Conservation (phyloP, 2,888 invertebrate genomes). For the Chromoteleia sp. region DNA sequence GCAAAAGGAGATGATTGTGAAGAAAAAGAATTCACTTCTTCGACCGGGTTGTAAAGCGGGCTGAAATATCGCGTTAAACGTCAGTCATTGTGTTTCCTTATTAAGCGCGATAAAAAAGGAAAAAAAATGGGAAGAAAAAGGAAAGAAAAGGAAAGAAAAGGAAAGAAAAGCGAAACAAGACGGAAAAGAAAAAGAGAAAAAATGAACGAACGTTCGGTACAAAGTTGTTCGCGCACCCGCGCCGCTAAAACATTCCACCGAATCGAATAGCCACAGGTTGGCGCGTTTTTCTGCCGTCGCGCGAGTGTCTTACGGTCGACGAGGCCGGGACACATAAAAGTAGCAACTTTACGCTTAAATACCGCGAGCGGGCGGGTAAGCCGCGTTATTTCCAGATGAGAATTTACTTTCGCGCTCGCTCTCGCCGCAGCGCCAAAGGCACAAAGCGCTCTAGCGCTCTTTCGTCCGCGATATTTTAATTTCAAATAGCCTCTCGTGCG, state of each 20-base stretch:
- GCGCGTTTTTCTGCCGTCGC: conserved; percentile 21
- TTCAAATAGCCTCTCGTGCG: conserved; percentile 60
- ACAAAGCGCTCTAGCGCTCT: conserved; percentile 49
- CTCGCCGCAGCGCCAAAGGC: conserved; percentile 39
- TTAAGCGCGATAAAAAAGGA: conserved; percentile 8
- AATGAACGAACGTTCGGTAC: too few relatives aligned
- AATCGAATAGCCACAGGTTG: conserved; percentile 61
- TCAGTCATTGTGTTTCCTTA: conserved; percentile 17
- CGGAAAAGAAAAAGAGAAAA: too few relatives aligned
- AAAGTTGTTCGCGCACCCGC: conserved; percentile 1
- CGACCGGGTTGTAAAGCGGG: background rate
- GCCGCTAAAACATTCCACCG: background rate
- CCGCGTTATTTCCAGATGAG: conserved; percentile 59
- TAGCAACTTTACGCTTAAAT: conserved; percentile 52
- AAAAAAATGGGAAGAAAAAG: too few relatives aligned
- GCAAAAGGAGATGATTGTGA: background rate
- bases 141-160: conserved; percentile 6
- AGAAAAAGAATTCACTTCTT: conserved; percentile 1
- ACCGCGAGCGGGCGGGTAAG: conserved; percentile 41
- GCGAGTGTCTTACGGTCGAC: conserved; percentile 8
- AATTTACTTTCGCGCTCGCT: conserved; percentile 50
- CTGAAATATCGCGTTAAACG: conserved; percentile 10
- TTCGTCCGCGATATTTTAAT: conserved; percentile 63
- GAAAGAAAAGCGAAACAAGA: background rate
- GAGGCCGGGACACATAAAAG: conserved; percentile 35